Evolutionary conservation across 2,888 invertebrate genomes (phyloP).

Genomic region (Beris chalybata): DNA sequence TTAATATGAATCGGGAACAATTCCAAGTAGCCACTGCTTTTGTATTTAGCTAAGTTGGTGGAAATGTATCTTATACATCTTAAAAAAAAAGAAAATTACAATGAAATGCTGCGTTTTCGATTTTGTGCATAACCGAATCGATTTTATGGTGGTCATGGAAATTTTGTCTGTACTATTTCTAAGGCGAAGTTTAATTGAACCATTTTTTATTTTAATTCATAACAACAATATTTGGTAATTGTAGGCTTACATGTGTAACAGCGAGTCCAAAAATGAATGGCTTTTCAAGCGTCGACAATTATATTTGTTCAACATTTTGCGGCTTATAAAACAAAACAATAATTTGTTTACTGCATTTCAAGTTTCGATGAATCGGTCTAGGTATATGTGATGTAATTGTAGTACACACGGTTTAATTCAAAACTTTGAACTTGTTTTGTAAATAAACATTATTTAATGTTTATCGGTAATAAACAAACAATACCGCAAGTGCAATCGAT

Average conservation of each 20-base stretch:
- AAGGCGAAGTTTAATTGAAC: no score
- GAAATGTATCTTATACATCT: slow-evolving; percentile 33
- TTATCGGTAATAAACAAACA: not conserved
- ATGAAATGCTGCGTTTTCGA: no score
- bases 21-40: slow-evolving; percentile 25
- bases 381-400: no score
- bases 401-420: no score
- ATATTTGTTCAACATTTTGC: slow-evolving; percentile 9
- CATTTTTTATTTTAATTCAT: no score
- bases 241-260: slow-evolving; percentile 3
- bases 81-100: slow-evolving; percentile 4
- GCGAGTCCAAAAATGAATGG: slow-evolving; percentile 10
- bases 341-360: not conserved
- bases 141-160: no score
- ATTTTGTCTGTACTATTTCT: no score
- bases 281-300: slow-evolving; percentile 7
- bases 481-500: not conserved
- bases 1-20: slow-evolving; percentile 31
- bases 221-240: no score
- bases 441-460: slow-evolving; percentile 11
- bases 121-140: no score
- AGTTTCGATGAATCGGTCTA: no score
- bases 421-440: not conserved
- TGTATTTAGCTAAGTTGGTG: slow-evolving; percentile 23
- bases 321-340: not conserved